A percentile compares a stretch with the other conserved stretches of the same genome.
These are phyloP conservation scores for Pyxicephalus adspersus DNA, from an alignment of 2,113 vertebrate species.

Conservation along the genomic window DNA sequence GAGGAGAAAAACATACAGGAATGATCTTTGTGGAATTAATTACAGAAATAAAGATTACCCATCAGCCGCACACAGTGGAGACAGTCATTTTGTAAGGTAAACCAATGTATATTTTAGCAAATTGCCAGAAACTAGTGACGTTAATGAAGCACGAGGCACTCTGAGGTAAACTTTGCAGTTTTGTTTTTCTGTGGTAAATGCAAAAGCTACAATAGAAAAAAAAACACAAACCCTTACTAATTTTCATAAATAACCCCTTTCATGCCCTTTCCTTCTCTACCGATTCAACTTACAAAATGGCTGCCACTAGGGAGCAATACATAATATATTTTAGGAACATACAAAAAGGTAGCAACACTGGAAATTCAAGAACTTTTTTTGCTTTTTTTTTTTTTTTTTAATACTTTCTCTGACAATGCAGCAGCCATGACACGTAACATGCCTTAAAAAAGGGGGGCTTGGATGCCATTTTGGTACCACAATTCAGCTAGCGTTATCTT, in stretches of 20 bases:
- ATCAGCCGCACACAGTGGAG: background rate
- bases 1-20: conserved; percentile 12
- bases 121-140: too few relatives aligned
- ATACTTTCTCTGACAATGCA: conserved; percentile 75
- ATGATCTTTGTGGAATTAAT: conserved; percentile 2
- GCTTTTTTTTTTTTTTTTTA: conserved; percentile 52
- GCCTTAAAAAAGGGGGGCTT: conserved; percentile 72
- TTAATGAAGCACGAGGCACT: too few relatives aligned
- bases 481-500: conserved; percentile 68
- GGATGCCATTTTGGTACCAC: conserved; percentile 86
- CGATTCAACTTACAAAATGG: conserved; percentile 60
- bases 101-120: conserved; percentile 18
- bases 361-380: conserved; percentile 57
- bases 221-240: too few relatives aligned
- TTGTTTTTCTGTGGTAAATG: too few relatives aligned
- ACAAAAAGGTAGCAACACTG: conserved; percentile 71
- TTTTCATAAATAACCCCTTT: conserved; percentile 62
- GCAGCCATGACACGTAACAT: conserved; percentile 75
- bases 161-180: too few relatives aligned
- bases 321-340: conserved; percentile 66
- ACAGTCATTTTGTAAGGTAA: conserved; percentile 36
- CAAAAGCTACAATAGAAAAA: too few relatives aligned
- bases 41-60: background rate
- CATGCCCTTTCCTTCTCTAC: conserved; percentile 61
- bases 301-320: conserved; percentile 65